Evolutionary conservation across 1,140 invertebrate genomes (phyloP), one percentile per base, ranked within the genome.

Genomic region (Cydia amplana): DNA sequence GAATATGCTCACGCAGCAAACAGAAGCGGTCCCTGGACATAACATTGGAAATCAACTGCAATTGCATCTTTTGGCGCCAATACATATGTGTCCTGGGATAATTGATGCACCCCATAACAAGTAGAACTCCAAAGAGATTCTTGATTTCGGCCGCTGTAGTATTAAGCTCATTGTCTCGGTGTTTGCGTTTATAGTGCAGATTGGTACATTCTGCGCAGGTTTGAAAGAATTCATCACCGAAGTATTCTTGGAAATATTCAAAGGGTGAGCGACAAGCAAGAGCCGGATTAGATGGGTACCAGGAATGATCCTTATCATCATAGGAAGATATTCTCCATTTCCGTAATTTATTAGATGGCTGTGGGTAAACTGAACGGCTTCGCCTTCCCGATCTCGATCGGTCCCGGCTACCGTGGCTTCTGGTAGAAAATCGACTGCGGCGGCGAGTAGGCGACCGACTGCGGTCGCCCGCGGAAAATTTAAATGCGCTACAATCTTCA

Each of bases 61-160:
- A 75, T 28, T 72, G 72, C 12, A 65, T 77, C n/a, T 75, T 78
- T 73, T 43, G 18, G 36, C 76, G 49, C 81, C 83, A 83, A 74
- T 83, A 84, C 80, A 80, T 78, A 14, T 73, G 73, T 10, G 80
- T 2, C 63, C 78, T 67, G 25, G 79, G 82, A 32, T 79, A 81
- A 36, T 76, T 75, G 40, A 82, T 77, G 40, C 77, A 79, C 10
- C 81, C 81, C 76, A 82, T 80, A 16, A 81, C 70, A 16, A 79
- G 49, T 32, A 74, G 73, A 16, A 79, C 10, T 16, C 72, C 78
- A 55, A 76, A 36, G 18, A 79, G 51, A 70, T 79, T 79, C 43
- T 23, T 51, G 16, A 79, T 77, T 70, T 79, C 75, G 5, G 51
- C 20, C 10, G 40, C n/a, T 14, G 36, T 76, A 32, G 49, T 73